A percentile compares a stretch with the other conserved stretches of the same genome.
phyloP scores from a whole-genome alignment of 2,797 vertebrate genomes.

The Lepus oiostolus region DNA sequence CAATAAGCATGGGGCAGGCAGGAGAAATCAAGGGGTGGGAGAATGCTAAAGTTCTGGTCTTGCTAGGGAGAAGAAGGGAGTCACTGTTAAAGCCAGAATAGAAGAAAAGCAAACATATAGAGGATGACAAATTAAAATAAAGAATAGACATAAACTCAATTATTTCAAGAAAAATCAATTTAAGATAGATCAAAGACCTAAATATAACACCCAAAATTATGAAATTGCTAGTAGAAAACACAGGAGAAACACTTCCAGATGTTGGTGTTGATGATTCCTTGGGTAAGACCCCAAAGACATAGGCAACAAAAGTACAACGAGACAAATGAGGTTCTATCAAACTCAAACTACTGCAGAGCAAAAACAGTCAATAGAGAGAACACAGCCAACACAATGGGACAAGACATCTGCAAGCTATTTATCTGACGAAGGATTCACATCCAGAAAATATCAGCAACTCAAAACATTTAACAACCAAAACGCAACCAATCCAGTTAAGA shows the following conservation, averaged over 20 bases:
- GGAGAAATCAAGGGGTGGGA: not conserved
- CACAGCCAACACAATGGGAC: too few species aligned
- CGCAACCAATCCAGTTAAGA: too few species aligned
- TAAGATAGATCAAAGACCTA: too few species aligned
- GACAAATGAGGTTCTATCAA: not conserved
- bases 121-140: slow-evolving; percentile 1
- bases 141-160: slow-evolving; percentile 1
- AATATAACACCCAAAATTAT: too few species aligned
- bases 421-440: too few species aligned
- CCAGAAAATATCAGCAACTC: too few species aligned
- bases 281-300: not conserved
- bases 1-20: not conserved
- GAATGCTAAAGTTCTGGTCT: not conserved
- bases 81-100: not conserved
- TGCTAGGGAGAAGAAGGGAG: not conserved
- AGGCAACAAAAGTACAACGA: not conserved
- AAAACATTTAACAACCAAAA: too few species aligned
- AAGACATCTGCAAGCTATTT: too few species aligned
- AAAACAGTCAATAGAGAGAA: too few species aligned
- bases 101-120: not conserved
- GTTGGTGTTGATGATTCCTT: not conserved
- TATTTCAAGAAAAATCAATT: not conserved
- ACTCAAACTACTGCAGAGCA: too few species aligned
- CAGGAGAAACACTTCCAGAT: not conserved
- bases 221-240: not conserved